Evolutionary conservation across 2,888 invertebrate species (phyloP).

Genomic region (Coelinius sp.): DNA sequence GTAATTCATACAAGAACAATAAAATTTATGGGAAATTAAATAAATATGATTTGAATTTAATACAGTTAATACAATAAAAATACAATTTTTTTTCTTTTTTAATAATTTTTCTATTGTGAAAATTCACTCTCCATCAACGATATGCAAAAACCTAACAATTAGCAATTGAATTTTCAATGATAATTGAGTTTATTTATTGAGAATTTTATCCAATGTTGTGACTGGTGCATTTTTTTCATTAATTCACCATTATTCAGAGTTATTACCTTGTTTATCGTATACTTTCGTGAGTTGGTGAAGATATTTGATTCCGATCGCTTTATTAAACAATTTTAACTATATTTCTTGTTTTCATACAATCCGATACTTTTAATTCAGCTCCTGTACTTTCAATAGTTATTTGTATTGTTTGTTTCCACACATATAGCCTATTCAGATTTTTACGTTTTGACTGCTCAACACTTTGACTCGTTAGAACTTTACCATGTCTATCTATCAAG

Average conservation of each 20-base stretch:
- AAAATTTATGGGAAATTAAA: slow-evolving; percentile 39
- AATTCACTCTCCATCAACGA: slow-evolving; percentile 26
- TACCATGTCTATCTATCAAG: no score
- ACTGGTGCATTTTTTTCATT: background rate
- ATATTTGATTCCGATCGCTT: slow-evolving; percentile 58
- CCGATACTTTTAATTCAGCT: slow-evolving; percentile 28
- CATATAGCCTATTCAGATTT: no score
- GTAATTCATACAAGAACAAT: slow-evolving; percentile 41
- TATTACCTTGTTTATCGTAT: slow-evolving; percentile 58
- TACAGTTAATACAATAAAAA: slow-evolving; percentile 32
- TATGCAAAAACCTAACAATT: slow-evolving; percentile 31
- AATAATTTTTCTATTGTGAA: slow-evolving; percentile 36
- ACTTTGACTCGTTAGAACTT: no score
- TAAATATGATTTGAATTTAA: slow-evolving; percentile 28
- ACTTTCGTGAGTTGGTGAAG: slow-evolving; percentile 64
- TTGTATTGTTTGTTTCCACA: no score
- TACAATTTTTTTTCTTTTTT: slow-evolving; percentile 30
- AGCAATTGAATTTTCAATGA: slow-evolving; percentile 28
- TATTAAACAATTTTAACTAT: slow-evolving; percentile 57
- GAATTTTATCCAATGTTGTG: background rate
- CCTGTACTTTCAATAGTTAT: slow-evolving; percentile 36
- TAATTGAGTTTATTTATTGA: slow-evolving; percentile 44
- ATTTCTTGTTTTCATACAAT: slow-evolving; percentile 18
- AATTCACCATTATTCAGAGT: background rate
- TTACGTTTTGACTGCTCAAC: no score